Conservation (phyloP, 2,113 vertebrate genomes). For the Tringa solitaria region DNA sequence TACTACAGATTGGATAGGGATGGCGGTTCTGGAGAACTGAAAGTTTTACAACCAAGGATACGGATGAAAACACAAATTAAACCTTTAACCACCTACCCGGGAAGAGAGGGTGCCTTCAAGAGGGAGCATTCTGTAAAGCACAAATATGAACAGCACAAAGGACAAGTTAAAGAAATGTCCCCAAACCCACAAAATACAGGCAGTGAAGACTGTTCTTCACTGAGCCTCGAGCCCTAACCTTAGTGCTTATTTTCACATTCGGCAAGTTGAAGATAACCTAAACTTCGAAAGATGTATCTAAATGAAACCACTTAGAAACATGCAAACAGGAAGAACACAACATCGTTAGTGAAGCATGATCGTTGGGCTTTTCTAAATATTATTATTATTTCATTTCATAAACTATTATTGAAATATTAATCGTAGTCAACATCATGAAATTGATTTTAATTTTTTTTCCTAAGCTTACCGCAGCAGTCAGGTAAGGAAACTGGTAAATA, state of each 20-base stretch:
- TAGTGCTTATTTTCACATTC: neutral
- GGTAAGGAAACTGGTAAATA: neutral
- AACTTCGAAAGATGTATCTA: neutral
- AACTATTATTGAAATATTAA: neutral
- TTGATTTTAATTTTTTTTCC: neutral
- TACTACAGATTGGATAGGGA: neutral
- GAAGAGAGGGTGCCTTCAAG: neutral
- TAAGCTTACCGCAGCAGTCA: neutral
- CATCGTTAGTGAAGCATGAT: neutral
- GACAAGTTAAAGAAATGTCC: neutral
- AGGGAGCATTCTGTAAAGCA: neutral
- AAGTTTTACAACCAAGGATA: neutral
- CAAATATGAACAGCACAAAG: neutral
- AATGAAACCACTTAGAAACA: neutral
- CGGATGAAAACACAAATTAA: neutral
- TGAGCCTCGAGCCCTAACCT: neutral
- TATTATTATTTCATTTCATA: neutral
- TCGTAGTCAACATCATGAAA: neutral
- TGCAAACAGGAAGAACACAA: neutral
- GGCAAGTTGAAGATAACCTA: neutral
- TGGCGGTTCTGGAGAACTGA: neutral
- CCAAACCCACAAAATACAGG: neutral
- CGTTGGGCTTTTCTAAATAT: neutral
- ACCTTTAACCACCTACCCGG: neutral
- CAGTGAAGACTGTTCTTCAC: neutral